These are phyloP conservation scores for Delichon dasypus DNA, from an alignment of 2,797 vertebrate species.

Conservation along the genomic window DNA sequence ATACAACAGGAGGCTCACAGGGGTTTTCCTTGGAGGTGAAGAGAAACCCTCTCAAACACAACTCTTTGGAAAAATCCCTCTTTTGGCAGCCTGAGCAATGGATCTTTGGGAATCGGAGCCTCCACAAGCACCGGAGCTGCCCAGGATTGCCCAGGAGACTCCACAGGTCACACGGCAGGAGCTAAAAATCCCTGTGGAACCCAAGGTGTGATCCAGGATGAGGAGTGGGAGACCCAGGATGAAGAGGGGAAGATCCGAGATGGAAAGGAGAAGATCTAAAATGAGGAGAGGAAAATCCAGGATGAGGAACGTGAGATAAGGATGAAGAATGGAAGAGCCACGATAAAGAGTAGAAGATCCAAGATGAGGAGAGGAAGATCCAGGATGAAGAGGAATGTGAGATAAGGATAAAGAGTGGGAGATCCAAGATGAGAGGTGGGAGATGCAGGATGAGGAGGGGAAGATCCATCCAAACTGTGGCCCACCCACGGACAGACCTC, in stretches of 20 bases:
- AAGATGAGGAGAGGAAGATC: accelerated
- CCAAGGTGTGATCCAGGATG: not conserved
- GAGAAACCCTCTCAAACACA: not conserved
- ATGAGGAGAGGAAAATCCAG: accelerated
- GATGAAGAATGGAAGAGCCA: not conserved
- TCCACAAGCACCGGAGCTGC: not conserved
- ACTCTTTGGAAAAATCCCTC: not conserved
- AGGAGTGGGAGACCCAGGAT: accelerated
- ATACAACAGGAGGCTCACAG: not conserved
- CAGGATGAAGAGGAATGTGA: accelerated
- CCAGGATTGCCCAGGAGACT: not conserved
- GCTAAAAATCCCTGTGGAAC: not conserved
- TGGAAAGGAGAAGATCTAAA: accelerated
- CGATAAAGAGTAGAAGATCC: accelerated
- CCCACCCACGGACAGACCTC: accelerated
- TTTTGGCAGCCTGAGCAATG: too few relatives aligned
- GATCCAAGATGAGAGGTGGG: accelerated
- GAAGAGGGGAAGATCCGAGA: accelerated
- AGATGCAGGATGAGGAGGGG: accelerated
- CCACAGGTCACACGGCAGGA: not conserved
- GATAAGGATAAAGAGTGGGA: too few relatives aligned
- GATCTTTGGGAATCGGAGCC: not conserved
- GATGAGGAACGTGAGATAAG: accelerated
- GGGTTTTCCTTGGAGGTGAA: not conserved
- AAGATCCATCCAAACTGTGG: not conserved